Evolutionary conservation across 1,140 invertebrate genomes (phyloP), one percentile per base, ranked within the genome.

Genomic region (Helicoverpa armigera): DNA sequence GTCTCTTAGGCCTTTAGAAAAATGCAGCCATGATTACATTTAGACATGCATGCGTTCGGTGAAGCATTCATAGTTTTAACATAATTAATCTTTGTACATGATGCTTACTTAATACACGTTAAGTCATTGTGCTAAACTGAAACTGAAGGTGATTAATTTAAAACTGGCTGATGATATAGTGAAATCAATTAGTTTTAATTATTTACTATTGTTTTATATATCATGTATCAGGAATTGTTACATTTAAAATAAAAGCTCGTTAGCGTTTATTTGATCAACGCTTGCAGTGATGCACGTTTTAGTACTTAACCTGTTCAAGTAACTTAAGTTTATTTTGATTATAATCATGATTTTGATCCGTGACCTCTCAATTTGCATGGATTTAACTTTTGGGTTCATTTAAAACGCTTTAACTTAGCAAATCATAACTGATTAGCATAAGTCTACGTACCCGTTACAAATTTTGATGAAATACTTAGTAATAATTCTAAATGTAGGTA

Each of bases 291-390:
- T 10, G 35, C 35, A 67, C 43, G 63, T 67, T 67, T 67, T n/a
- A 50, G n/a, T 67, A 18, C 35, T 67, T 67, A 67, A 67, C 63
- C 63, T 48, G 31, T 48, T 63, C 43, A 67, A 67, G 43, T 67
- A 48, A 67, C 43, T 2, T 3, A 7, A 18, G 63, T 18, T 60
- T 29, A 18, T 3, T 18, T 48, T 48, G 7, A 67, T 50, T 50
- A n/a, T 10, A 48, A 67, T 48, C 43, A 48, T 67, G 63, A 67
- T 67, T 67, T 67, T 16, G 48, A 48, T 43, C 29, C 43, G 48
- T 67, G 63, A 67, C 16, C 63, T 67, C 18, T 18, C 43, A 67
- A 67, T 67, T 67, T 48, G 35, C 16, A 67, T 43, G n/a, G 18
- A n/a, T 18, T 16, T 50, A 67, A 18, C 9, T 63, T 12, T 67